A percentile compares a stretch with the other conserved stretches of the same genome.
Evolutionary conservation across 2,888 invertebrate genomes (phyloP).

Genomic region (Emmelina monodactyla): DNA sequence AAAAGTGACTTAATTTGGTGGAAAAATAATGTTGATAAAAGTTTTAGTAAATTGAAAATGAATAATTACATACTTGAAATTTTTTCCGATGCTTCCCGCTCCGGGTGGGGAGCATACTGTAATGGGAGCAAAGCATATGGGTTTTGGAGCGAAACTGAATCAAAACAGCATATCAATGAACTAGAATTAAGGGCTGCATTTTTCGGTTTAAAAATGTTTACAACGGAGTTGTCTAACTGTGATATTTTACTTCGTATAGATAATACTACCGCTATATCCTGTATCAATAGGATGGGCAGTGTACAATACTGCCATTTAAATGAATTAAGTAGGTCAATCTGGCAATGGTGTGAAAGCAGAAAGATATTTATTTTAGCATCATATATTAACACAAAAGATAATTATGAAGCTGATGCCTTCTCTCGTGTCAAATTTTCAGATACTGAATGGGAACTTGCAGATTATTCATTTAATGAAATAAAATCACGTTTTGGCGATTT

Average conservation of each 20-base stretch:
- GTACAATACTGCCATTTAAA: conserved; percentile 15
- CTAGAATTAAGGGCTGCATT: conserved; percentile 2
- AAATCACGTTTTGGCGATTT: conserved; percentile 11
- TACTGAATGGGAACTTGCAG: conserved; percentile 15
- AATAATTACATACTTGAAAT: conserved; percentile 13
- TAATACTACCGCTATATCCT: conserved; percentile 17
- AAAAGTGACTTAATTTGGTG: conserved; percentile 12
- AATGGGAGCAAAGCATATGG: conserved; percentile 3
- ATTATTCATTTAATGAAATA: conserved; percentile 12
- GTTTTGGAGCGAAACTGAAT: conserved; percentile 2
- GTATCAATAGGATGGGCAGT: conserved; percentile 17
- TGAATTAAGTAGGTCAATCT: conserved; percentile 18
- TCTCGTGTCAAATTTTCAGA: conserved; percentile 9
- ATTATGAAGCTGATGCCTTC: conserved; percentile 13
- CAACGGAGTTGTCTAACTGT: conserved; percentile 5
- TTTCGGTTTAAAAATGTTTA: background rate
- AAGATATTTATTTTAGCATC: conserved; percentile 16
- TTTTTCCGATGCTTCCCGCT: conserved; percentile 16
- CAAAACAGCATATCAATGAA: conserved; percentile 10
- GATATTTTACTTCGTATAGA: conserved; percentile 16
- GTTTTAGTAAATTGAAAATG: conserved; percentile 6
- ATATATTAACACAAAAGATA: conserved; percentile 16
- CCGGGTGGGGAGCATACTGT: conserved; percentile 16
- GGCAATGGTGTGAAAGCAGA: conserved; percentile 12
- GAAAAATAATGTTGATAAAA: conserved; percentile 7